phyloP scores from a whole-genome alignment of 2,888 invertebrate species.

The Phragmatobia fuliginosa region DNA sequence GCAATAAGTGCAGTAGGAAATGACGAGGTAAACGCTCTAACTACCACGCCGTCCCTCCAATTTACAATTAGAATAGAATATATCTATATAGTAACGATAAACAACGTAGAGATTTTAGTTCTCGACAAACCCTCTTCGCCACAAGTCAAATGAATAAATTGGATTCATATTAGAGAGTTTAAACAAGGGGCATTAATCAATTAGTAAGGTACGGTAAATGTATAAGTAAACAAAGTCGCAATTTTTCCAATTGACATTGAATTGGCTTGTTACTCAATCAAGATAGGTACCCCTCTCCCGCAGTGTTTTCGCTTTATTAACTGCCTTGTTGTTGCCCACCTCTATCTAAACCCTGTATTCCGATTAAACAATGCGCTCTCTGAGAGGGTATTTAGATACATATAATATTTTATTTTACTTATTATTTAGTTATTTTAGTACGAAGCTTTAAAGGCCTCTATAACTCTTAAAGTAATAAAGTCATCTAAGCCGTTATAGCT shows the following conservation, averaged over 20 bases:
- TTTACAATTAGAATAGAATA: background rate
- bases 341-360: background rate
- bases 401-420: too few relatives aligned
- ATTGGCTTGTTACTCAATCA: constrained; percentile 81
- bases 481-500: too few relatives aligned
- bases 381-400: too few relatives aligned
- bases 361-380: too few relatives aligned
- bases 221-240: constrained; percentile 52
- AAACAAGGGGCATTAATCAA: constrained; percentile 31
- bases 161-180: constrained; percentile 5
- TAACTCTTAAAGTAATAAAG: too few relatives aligned
- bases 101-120: background rate
- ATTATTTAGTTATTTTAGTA: too few relatives aligned
- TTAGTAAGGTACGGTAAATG: constrained; percentile 36
- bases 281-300: constrained; percentile 63
- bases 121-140: background rate
- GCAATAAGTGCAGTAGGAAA: too few relatives aligned
- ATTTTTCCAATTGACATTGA: constrained; percentile 81
- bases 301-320: constrained; percentile 66
- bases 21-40: too few relatives aligned
- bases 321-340: constrained; percentile 3
- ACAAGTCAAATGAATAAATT: constrained; percentile 6
- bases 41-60: too few relatives aligned
- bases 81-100: background rate
- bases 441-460: too few relatives aligned